Conservation (phyloP, 2,888 invertebrate genomes). For the Cyrtodaria siliqua region DNA sequence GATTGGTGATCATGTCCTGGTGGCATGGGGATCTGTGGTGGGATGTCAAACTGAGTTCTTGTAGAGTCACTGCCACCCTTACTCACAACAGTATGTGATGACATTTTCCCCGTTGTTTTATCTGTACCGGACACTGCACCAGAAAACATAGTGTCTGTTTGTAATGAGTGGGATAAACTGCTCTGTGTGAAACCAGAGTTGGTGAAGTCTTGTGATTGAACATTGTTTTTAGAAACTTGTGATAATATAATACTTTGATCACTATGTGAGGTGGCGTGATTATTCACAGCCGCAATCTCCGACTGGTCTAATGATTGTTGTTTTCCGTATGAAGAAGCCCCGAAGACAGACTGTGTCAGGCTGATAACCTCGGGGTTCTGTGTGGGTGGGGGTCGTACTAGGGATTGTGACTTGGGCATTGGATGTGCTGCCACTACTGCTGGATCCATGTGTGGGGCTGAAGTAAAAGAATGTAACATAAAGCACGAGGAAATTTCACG, state of each 20-base stretch:
- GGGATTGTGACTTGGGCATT: slow-evolving; percentile 69
- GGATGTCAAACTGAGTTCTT: slow-evolving; percentile 75
- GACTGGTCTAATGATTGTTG: slow-evolving; percentile 51
- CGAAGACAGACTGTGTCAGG: slow-evolving; percentile 54
- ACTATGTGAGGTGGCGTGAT: slow-evolving; percentile 29
- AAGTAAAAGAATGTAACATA: slow-evolving; percentile 34
- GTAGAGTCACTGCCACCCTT: slow-evolving; percentile 65
- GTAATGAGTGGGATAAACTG: slow-evolving; percentile 63
- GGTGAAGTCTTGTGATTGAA: slow-evolving; percentile 60
- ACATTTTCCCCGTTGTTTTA: slow-evolving; percentile 45
- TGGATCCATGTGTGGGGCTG: slow-evolving; percentile 81
- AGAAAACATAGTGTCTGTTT: slow-evolving; percentile 70
- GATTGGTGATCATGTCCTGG: slow-evolving; percentile 66
- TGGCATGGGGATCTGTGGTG: slow-evolving; percentile 78
- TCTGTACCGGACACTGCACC: slow-evolving; percentile 53
- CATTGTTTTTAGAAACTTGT: slow-evolving; percentile 41
- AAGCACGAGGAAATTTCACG: no score
- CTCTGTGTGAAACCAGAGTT: slow-evolving; percentile 67
- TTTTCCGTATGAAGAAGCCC: slow-evolving; percentile 45
- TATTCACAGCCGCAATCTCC: slow-evolving; percentile 33
- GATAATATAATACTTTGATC: slow-evolving; percentile 37
- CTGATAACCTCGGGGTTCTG: slow-evolving; percentile 52
- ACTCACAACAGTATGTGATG: slow-evolving; percentile 64
- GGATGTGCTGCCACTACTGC: slow-evolving; percentile 82
- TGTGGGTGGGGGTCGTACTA: slow-evolving; percentile 52